phyloP scores from a whole-genome alignment of 92 coral and sea anemone genomes.

The Isaurus tuberculatus region DNA sequence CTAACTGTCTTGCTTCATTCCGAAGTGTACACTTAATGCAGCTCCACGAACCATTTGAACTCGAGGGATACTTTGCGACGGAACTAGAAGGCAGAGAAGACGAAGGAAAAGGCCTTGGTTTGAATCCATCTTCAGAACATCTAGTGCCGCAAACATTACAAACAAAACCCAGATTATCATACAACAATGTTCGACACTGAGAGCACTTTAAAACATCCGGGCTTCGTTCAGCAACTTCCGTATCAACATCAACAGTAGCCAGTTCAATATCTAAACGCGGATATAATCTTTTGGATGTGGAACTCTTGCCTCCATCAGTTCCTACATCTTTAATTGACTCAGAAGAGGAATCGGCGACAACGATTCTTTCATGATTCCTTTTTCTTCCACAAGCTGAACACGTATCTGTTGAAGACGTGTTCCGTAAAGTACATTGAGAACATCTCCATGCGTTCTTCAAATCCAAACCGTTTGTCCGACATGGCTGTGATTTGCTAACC shows the following conservation, averaged over 20 bases:
- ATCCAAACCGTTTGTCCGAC: neutral
- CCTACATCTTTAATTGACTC: constrained; percentile 6
- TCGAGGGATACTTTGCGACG: constrained; percentile 53
- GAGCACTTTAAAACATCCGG: constrained; percentile 87
- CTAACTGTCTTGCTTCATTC: constrained; percentile 62
- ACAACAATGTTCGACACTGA: constrained; percentile 86
- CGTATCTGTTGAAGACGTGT: constrained; percentile 46
- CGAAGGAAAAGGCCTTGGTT: constrained; percentile 94
- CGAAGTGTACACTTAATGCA: constrained; percentile 85
- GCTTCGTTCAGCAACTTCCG: constrained; percentile 70
- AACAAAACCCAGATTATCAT: constrained; percentile 75
- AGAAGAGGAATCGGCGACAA: constrained; percentile 42
- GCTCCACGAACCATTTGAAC: constrained; percentile 77
- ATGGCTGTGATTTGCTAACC: constrained; percentile 1
- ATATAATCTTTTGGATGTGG: constrained; percentile 49
- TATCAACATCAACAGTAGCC: constrained; percentile 63
- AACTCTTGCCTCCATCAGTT: constrained; percentile 6
- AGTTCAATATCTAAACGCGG: constrained; percentile 64
- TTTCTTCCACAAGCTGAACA: constrained; percentile 77
- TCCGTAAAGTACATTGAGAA: constrained; percentile 71
- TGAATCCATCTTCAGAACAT: constrained; percentile 91
- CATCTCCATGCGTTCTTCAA: constrained; percentile 76
- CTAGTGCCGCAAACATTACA: constrained; percentile 88
- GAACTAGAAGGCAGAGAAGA: constrained; percentile 82
- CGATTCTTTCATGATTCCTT: constrained; percentile 28